phyloP scores from a whole-genome alignment of 2,888 invertebrate species.

The Leptinotarsa haldemani region DNA sequence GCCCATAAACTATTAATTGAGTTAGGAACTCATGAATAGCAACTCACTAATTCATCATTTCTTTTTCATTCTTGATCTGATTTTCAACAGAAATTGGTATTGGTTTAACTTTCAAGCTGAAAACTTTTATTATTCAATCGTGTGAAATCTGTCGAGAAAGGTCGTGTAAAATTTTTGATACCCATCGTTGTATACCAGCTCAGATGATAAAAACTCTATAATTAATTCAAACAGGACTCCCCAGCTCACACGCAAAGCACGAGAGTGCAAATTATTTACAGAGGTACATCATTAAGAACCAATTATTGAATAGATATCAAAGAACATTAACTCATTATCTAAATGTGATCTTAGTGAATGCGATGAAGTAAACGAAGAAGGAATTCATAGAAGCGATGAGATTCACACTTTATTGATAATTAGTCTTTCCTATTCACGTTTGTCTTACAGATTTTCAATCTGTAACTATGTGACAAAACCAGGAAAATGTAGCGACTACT shows the following conservation, averaged over 20 bases:
- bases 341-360: conserved; percentile 20
- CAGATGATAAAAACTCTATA: conserved; percentile 11
- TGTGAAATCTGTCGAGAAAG: background rate
- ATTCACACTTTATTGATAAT: background rate
- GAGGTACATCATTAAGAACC: conserved; percentile 24
- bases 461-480: background rate
- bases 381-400: conserved; percentile 14
- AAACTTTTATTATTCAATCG: too few relatives aligned
- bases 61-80: too few relatives aligned
- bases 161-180: conserved; percentile 6
- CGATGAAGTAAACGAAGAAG: conserved; percentile 15
- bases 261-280: conserved; percentile 28
- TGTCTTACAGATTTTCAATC: background rate
- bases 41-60: too few relatives aligned
- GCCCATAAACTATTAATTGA: too few relatives aligned
- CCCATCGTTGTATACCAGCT: background rate
- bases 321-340: conserved; percentile 19
- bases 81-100: too few relatives aligned
- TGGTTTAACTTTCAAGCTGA: too few relatives aligned
- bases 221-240: conserved; percentile 3
- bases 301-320: conserved; percentile 21
- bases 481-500: background rate
- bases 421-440: background rate
- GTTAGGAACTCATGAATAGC: too few relatives aligned
- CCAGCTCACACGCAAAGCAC: conserved; percentile 22